phyloP scores from a whole-genome alignment of 53 echinoderm and acorn worm genomes.

The Hippasteria phrygiana region DNA sequence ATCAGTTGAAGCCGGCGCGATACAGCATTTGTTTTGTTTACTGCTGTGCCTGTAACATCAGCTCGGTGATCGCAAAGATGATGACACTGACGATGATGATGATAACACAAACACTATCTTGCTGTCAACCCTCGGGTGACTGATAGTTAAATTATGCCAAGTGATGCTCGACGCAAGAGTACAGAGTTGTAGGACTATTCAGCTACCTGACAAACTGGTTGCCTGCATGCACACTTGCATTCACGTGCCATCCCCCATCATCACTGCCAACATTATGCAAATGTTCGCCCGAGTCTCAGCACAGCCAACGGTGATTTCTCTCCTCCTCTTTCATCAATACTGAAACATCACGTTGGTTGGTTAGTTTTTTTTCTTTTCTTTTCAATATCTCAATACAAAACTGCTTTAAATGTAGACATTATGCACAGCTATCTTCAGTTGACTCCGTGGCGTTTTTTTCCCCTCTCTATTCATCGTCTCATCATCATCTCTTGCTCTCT shows the following conservation, averaged over 20 bases:
- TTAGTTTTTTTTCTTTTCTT: not conserved
- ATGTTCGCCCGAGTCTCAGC: not conserved
- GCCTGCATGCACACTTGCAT: not conserved
- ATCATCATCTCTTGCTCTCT: too few relatives aligned
- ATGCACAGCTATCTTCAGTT: not conserved
- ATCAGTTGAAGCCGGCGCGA: not conserved
- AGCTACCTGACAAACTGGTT: slow-evolving; percentile 7
- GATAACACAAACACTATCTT: not conserved
- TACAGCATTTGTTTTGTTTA: slow-evolving; percentile 21
- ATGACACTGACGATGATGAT: not conserved
- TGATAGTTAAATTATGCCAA: slow-evolving; percentile 56
- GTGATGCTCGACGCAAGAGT: not conserved
- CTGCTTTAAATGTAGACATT: not conserved
- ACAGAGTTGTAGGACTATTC: not conserved
- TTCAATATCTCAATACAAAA: not conserved
- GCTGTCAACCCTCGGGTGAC: slow-evolving; percentile 7
- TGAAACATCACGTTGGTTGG: not conserved
- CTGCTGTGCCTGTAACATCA: not conserved
- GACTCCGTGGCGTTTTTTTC: not conserved
- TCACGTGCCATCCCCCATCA: slow-evolving; percentile 29
- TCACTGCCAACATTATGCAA: slow-evolving; percentile 42
- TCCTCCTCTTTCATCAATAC: not conserved
- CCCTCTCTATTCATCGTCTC: not conserved
- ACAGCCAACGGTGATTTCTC: slow-evolving; percentile 1
- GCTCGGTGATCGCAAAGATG: not conserved